phyloP scores from a whole-genome alignment of 2,113 vertebrate species.

The Rana temporaria region DNA sequence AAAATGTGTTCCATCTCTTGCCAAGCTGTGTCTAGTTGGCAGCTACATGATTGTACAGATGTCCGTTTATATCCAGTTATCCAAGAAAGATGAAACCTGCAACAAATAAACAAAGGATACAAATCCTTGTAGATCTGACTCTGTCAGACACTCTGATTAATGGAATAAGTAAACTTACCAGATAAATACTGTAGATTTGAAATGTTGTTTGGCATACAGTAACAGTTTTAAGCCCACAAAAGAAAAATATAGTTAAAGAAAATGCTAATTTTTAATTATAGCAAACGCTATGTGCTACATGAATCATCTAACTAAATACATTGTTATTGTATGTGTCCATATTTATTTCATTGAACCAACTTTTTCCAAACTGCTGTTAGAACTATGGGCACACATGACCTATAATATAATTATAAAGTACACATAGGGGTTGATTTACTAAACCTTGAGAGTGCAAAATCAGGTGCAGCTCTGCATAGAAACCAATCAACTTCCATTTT shows the following conservation, averaged over 20 bases:
- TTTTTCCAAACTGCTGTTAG: no score
- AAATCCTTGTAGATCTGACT: conserved; percentile 13
- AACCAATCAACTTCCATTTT: no score
- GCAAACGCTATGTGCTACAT: not conserved
- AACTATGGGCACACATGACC: no score
- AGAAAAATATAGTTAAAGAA: not conserved
- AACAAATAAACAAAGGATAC: conserved; percentile 44
- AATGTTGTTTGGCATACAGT: not conserved
- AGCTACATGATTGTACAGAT: conserved; percentile 22
- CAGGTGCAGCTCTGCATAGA: no score
- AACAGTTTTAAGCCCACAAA: not conserved
- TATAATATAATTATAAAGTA: no score
- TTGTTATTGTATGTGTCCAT: no score
- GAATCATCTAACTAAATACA: no score
- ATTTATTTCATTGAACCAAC: no score
- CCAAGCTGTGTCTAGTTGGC: conserved; percentile 21
- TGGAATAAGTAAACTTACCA: not conserved
- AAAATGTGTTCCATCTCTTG: conserved; percentile 24
- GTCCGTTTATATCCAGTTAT: conserved; percentile 56
- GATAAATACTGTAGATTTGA: not conserved
- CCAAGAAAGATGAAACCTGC: conserved; percentile 49
- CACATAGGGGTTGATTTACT: no score
- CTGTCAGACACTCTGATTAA: not conserved
- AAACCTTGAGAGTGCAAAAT: no score
- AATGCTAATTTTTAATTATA: no score